Evolutionary conservation across 37 sponge, comb jelly and placozoan genomes (phyloP).

Genomic region (Haliclona indistincta): DNA sequence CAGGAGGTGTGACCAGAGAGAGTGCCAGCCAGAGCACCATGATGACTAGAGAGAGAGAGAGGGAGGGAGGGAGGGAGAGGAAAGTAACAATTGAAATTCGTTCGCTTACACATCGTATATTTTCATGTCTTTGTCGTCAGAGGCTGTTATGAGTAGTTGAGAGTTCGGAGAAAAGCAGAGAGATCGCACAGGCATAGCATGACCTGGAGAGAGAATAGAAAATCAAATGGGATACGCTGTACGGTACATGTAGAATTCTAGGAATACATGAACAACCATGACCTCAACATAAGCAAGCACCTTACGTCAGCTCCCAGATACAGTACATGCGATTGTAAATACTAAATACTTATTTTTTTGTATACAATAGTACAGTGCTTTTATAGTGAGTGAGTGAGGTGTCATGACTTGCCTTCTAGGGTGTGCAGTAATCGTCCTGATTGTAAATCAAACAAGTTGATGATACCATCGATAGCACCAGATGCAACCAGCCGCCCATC

Average conservation of each 20-base stretch:
- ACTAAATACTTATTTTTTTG: too few relatives aligned
- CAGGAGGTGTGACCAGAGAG: constrained; percentile 96
- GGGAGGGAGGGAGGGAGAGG: neutral
- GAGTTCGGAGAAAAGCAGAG: constrained; percentile 96
- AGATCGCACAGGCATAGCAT: constrained; percentile 95
- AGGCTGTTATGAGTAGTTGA: constrained; percentile 86
- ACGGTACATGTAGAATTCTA: neutral
- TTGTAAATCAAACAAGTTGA: constrained; percentile 91
- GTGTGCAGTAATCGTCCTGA: constrained; percentile 86
- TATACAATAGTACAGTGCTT: neutral
- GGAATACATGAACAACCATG: too few relatives aligned
- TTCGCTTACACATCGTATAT: constrained; percentile 90
- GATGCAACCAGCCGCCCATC: constrained; percentile 89
- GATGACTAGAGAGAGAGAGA: constrained; percentile 55
- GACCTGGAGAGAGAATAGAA: constrained; percentile 54
- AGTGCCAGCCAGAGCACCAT: constrained; percentile 78
- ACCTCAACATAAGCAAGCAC: too few relatives aligned
- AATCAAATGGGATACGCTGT: neutral
- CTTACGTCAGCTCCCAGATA: too few relatives aligned
- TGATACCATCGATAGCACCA: constrained; percentile 97
- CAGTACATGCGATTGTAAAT: too few relatives aligned
- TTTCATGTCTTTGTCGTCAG: constrained; percentile 97
- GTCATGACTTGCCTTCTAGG: constrained; percentile 65
- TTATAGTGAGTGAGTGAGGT: neutral
- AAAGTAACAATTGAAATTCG: neutral